Conservation (phyloP, 2,113 vertebrate species). For the Guaruba guarouba region DNA sequence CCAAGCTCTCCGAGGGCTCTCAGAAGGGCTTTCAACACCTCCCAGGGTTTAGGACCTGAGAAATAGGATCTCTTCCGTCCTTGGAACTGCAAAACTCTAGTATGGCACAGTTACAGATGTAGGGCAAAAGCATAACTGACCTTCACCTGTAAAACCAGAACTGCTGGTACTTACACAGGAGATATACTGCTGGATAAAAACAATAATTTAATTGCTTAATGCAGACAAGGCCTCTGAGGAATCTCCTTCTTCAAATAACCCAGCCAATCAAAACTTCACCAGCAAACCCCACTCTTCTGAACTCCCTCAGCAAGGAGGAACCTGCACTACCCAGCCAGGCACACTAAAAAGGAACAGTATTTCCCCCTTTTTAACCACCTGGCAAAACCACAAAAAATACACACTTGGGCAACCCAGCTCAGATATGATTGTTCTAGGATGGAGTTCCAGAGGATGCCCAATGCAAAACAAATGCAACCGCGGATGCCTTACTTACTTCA, state of each 20-base stretch:
- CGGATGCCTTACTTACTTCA: background rate
- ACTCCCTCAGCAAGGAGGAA: background rate
- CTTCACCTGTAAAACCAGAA: conserved; percentile 49
- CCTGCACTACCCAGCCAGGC: background rate
- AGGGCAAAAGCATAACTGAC: conserved; percentile 43
- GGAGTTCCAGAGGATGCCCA: background rate
- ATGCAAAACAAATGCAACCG: accelerated
- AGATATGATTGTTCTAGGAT: accelerated
- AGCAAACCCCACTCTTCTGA: background rate
- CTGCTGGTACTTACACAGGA: conserved; percentile 7
- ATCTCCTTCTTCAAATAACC: conserved; percentile 37
- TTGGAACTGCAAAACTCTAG: background rate
- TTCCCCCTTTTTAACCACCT: background rate
- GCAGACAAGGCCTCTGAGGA: conserved; percentile 36
- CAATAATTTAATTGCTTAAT: conserved; percentile 57
- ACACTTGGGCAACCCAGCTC: accelerated
- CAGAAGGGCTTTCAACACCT: background rate
- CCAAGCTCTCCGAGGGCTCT: background rate
- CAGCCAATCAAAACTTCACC: conserved; percentile 9
- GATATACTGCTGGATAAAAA: conserved; percentile 5
- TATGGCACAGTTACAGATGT: conserved; percentile 15
- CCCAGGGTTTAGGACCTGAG: background rate
- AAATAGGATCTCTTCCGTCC: background rate
- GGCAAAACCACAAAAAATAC: background rate
- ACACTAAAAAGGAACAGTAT: background rate